Conservation (phyloP, 2,113 vertebrate species). For the Microcebus griseorufus region DNA sequence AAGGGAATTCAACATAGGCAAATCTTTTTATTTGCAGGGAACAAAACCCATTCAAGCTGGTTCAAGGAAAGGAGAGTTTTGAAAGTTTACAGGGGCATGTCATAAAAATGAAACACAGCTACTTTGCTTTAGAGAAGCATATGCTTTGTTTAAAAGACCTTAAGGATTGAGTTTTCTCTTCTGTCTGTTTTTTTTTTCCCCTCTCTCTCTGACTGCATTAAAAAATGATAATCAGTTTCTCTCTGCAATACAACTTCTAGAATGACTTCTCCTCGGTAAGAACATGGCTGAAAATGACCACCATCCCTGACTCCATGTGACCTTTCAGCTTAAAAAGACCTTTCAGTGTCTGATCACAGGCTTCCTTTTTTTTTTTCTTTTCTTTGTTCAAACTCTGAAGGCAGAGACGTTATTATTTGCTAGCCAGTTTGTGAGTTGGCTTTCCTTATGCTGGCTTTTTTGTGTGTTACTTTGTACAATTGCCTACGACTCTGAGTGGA, state of each 20-base stretch:
- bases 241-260: background rate
- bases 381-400: background rate
- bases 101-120: background rate
- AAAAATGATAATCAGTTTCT: background rate
- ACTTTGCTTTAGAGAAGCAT: background rate
- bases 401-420: background rate
- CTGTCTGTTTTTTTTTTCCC: background rate
- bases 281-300: background rate
- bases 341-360: background rate
- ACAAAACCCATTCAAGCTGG: background rate
- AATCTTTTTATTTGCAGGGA: background rate
- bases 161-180: background rate
- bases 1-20: background rate
- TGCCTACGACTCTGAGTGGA: background rate
- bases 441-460: background rate
- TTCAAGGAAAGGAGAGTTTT: background rate
- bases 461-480: background rate
- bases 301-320: background rate
- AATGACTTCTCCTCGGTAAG: background rate
- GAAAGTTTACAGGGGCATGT: background rate
- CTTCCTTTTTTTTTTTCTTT: background rate
- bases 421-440: background rate
- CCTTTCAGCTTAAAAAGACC: background rate
- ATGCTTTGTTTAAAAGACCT: background rate
- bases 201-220: background rate